phyloP scores from a whole-genome alignment of 1,140 invertebrate genomes.

The Coptotermes formosanus region DNA sequence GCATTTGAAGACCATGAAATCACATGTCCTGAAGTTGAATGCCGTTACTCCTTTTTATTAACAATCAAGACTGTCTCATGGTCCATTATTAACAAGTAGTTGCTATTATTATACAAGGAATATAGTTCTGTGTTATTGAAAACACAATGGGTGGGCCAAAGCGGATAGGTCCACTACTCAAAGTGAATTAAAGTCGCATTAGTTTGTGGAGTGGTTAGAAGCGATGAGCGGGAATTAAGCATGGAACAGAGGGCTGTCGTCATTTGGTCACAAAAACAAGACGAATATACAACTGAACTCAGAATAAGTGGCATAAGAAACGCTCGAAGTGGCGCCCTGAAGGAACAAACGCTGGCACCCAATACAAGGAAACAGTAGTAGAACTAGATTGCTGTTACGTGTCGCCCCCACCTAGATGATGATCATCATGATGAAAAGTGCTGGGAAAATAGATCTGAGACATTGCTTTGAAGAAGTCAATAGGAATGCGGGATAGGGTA shows the following conservation, averaged over 20 bases:
- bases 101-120: background rate
- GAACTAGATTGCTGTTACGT: too few relatives aligned
- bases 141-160: conserved; percentile 28
- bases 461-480: too few relatives aligned
- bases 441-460: too few relatives aligned
- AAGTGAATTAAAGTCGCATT: conserved; percentile 31
- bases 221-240: too few relatives aligned
- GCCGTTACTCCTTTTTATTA: conserved; percentile 13
- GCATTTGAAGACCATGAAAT: conserved; percentile 8
- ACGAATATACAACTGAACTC: background rate
- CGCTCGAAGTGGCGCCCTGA: background rate
- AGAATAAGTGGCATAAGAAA: background rate
- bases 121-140: conserved; percentile 29
- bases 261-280: conserved; percentile 12
- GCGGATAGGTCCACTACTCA: background rate
- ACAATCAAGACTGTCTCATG: conserved; percentile 7
- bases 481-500: too few relatives aligned
- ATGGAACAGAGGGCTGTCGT: background rate
- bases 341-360: too few relatives aligned
- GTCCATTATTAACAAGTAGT: conserved; percentile 16
- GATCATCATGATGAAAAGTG: too few relatives aligned
- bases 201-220: conserved; percentile 9
- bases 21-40: background rate
- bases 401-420: too few relatives aligned
- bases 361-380: too few relatives aligned